These are phyloP conservation scores for Phylloscopus collybita DNA, from an alignment of 2,797 vertebrate species.

Conservation along the genomic window DNA sequence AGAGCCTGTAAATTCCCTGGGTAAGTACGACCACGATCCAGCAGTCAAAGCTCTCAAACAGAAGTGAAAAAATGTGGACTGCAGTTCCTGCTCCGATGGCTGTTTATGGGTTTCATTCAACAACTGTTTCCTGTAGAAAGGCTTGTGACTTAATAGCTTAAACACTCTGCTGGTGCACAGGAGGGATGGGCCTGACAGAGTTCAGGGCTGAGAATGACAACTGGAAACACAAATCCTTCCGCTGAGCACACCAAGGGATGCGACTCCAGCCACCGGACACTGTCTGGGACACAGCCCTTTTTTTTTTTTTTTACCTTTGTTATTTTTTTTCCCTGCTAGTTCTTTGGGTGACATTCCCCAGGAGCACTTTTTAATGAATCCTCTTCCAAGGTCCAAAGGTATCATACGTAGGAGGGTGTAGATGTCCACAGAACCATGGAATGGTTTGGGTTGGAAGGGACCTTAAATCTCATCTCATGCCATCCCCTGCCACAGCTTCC, in stretches of 20 bases:
- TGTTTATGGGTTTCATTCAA: constrained; percentile 49
- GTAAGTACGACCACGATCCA: background rate
- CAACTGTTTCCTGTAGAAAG: constrained; percentile 40
- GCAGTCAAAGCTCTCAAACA: background rate
- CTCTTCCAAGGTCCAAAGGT: background rate
- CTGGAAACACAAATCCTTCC: constrained; percentile 11
- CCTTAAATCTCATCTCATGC: background rate
- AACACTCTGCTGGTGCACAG: background rate
- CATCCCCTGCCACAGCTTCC: background rate
- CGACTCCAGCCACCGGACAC: background rate
- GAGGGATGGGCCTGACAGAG: background rate
- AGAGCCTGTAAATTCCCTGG: background rate
- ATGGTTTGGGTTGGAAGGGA: background rate
- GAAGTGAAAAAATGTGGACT: background rate
- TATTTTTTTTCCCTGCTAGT: background rate
- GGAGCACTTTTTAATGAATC: background rate
- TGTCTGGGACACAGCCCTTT: background rate
- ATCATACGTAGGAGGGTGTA: accelerated
- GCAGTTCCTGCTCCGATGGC: constrained; percentile 26
- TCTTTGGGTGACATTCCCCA: background rate
- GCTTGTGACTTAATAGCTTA: constrained; percentile 9
- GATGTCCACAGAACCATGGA: background rate
- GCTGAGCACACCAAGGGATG: background rate
- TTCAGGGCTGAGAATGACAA: background rate
- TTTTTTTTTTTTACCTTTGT: no score